phyloP scores from a whole-genome alignment of 30 jellyfish, hydroid and myxozoan genomes.

The Rhopilema esculentum region DNA sequence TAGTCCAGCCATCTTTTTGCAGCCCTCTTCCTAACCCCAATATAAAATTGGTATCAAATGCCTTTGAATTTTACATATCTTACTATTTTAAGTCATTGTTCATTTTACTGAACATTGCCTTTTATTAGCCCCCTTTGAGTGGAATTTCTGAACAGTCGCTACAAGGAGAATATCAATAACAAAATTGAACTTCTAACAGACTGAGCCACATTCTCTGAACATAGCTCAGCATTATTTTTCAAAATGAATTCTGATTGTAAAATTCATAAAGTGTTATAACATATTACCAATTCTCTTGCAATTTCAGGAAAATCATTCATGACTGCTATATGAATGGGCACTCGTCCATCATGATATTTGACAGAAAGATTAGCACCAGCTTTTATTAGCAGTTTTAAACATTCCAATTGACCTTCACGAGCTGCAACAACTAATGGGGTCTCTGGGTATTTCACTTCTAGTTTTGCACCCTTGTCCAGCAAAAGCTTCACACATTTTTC shows the following conservation, averaged over 20 bases:
- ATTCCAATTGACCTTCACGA: slow-evolving; percentile 31
- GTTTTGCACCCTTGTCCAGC: slow-evolving; percentile 42
- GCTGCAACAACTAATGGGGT: slow-evolving; percentile 72
- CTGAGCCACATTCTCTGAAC: background rate
- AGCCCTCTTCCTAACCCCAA: too few species aligned
- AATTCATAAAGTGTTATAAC: background rate
- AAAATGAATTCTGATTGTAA: background rate
- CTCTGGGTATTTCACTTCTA: slow-evolving; percentile 60
- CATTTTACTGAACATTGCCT: too few species aligned
- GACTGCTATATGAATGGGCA: slow-evolving; percentile 53
- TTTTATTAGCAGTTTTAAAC: slow-evolving; percentile 26
- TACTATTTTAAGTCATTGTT: too few species aligned
- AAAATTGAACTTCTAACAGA: background rate
- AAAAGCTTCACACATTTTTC: slow-evolving; percentile 42
- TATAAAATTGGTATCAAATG: too few species aligned
- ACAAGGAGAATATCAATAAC: too few species aligned
- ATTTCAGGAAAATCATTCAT: background rate
- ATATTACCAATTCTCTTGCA: slow-evolving; percentile 39
- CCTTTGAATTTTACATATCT: too few species aligned
- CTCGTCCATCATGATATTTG: background rate
- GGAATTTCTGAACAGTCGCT: too few species aligned
- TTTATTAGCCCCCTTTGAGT: too few species aligned
- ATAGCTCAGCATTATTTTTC: background rate
- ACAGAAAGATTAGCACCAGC: slow-evolving; percentile 59
- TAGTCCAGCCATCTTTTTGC: too few species aligned